Conservation (phyloP, 2,113 vertebrate species). For the Dicrurus megarhynchus region DNA sequence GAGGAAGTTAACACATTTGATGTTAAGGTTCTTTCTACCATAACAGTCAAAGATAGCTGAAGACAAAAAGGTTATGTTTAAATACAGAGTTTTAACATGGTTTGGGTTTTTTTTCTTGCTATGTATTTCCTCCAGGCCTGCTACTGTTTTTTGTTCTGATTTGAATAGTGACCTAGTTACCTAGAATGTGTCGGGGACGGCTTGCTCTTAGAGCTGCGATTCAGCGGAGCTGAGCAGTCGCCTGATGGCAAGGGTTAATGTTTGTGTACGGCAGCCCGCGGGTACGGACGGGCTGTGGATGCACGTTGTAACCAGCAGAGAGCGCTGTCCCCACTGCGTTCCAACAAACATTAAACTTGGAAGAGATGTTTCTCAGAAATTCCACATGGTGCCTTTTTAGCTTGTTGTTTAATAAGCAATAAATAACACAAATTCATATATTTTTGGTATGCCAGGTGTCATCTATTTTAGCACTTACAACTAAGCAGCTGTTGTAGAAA, state of each 20-base stretch:
- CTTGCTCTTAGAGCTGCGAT: background rate
- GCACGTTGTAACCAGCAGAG: slow-evolving; percentile 42
- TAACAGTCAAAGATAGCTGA: background rate
- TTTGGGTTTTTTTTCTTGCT: background rate
- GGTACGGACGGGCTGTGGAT: background rate
- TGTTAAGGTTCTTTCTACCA: background rate
- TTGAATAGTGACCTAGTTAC: background rate
- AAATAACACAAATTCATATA: background rate
- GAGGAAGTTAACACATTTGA: background rate
- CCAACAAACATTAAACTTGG: background rate
- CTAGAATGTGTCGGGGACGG: background rate
- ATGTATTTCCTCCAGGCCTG: background rate
- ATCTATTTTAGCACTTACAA: background rate
- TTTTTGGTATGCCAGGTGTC: background rate
- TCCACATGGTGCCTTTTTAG: background rate
- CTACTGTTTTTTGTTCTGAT: background rate
- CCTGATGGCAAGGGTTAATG: no score
- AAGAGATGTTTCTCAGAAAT: background rate
- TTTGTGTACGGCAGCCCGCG: fast-evolving
- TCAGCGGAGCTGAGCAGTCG: background rate
- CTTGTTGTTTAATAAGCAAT: background rate
- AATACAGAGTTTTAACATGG: background rate
- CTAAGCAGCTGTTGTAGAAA: background rate
- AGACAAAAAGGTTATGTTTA: background rate
- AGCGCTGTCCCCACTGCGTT: background rate